A percentile compares a stretch with the other conserved stretches of the same genome.
phyloP scores from a whole-genome alignment of 2,797 vertebrate genomes.

The Crocodylus rhombifer region DNA sequence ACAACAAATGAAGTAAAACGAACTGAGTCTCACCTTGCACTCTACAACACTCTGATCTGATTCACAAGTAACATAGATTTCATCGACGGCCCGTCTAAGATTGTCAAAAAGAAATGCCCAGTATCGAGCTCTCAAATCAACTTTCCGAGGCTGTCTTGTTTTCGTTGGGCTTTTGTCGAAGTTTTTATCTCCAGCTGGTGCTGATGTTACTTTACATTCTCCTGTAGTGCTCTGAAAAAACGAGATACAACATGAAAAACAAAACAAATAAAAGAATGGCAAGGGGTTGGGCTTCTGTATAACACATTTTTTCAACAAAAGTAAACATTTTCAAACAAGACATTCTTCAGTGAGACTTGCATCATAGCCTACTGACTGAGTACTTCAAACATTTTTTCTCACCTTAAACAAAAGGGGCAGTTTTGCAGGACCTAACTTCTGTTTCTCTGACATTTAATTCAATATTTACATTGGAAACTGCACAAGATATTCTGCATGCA shows the following conservation, averaged over 20 bases:
- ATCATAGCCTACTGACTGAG: not conserved
- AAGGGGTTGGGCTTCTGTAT: not conserved
- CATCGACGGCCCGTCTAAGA: slow-evolving; percentile 94
- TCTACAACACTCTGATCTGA: slow-evolving; percentile 99
- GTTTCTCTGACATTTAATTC: not conserved
- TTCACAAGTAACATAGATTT: slow-evolving; percentile 98
- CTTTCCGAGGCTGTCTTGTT: slow-evolving; percentile 91
- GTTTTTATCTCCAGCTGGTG: slow-evolving; percentile 87
- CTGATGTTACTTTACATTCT: slow-evolving; percentile 87
- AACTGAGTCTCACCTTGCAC: slow-evolving; percentile 89
- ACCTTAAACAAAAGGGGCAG: not conserved
- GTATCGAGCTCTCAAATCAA: slow-evolving; percentile 95
- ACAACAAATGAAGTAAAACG: not conserved
- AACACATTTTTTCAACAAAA: not conserved
- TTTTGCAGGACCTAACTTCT: not conserved
- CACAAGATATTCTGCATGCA: not conserved
- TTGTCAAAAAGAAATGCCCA: slow-evolving; percentile 99
- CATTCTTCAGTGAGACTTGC: not conserved
- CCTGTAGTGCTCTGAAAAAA: slow-evolving; percentile 82
- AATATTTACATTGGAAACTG: not conserved
- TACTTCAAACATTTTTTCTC: slow-evolving; percentile 17
- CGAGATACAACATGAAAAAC: not conserved
- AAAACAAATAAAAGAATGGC: not conserved
- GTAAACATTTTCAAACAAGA: slow-evolving; percentile 14
- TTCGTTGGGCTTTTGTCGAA: slow-evolving; percentile 97